Conservation (phyloP, 2,113 vertebrate genomes). For the Laticauda laticaudata region DNA sequence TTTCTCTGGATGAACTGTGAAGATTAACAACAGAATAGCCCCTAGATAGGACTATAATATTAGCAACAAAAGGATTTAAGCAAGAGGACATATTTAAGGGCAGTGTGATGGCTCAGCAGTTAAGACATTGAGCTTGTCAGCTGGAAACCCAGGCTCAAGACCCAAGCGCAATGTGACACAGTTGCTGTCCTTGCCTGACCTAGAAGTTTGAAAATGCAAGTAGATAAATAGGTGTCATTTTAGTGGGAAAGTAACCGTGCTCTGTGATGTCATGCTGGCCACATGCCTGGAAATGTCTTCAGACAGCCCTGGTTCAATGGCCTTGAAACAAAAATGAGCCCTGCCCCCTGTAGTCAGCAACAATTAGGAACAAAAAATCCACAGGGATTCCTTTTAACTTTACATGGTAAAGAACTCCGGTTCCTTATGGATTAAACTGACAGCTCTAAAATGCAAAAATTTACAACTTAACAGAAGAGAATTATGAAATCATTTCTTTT, state of each 20-base stretch:
- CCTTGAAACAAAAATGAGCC: background rate
- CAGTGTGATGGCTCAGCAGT: background rate
- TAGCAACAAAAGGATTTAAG: background rate
- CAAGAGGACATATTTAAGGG: constrained; percentile 24
- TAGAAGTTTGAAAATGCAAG: background rate
- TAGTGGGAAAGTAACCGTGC: background rate
- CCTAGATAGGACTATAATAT: background rate
- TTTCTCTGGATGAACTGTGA: background rate
- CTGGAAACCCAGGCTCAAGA: background rate
- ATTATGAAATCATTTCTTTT: constrained; percentile 32
- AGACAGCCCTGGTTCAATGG: background rate
- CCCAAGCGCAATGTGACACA: background rate
- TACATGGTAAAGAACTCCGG: constrained; percentile 38
- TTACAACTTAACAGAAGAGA: constrained; percentile 50
- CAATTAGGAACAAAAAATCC: background rate
- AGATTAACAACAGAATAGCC: background rate
- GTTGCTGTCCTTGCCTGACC: background rate
- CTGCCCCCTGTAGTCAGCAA: background rate
- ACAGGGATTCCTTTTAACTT: background rate
- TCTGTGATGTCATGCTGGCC: background rate
- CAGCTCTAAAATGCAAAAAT: constrained; percentile 50
- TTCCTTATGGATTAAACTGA: constrained; percentile 53
- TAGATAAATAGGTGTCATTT: too few relatives aligned
- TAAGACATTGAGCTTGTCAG: background rate
- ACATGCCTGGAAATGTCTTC: background rate